phyloP scores from a whole-genome alignment of 1,140 invertebrate species.

The Eriocheir sinensis region DNA sequence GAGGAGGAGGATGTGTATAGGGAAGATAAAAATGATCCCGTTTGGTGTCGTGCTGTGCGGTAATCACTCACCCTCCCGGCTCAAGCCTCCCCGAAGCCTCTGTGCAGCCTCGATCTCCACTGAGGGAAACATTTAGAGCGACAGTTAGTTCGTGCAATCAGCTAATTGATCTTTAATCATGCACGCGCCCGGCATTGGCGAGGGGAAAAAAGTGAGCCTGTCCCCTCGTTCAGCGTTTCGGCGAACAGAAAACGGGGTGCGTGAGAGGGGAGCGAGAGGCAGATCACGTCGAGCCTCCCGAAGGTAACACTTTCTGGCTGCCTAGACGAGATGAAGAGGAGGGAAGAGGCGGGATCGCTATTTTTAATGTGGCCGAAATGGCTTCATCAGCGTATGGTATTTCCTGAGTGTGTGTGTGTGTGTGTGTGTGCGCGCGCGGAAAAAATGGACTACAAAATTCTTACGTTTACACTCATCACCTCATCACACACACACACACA shows the following conservation, averaged over 20 bases:
- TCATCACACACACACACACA: too few relatives aligned
- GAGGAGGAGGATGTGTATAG: too few relatives aligned
- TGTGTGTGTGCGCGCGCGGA: too few relatives aligned
- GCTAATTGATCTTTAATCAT: conserved; percentile 16
- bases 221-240: neutral
- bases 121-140: neutral
- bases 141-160: conserved; percentile 10
- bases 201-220: neutral
- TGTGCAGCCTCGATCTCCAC: neutral
- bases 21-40: too few relatives aligned
- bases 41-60: too few relatives aligned
- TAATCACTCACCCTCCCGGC: too few relatives aligned
- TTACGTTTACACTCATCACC: too few relatives aligned
- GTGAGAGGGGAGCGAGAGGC: neutral
- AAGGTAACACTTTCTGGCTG: neutral
- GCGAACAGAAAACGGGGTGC: neutral
- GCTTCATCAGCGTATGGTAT: neutral
- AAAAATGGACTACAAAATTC: too few relatives aligned
- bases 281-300: neutral
- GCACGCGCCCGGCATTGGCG: neutral
- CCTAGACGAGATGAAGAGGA: neutral
- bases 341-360: neutral
- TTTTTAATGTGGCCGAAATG: too few relatives aligned
- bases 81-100: too few relatives aligned
- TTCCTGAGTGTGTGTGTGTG: neutral